A percentile compares a stretch with the other conserved stretches of the same genome.
These are phyloP conservation scores for Agrotis exclamationis DNA, from an alignment of 2,888 invertebrate genomes.

Conservation along the genomic window DNA sequence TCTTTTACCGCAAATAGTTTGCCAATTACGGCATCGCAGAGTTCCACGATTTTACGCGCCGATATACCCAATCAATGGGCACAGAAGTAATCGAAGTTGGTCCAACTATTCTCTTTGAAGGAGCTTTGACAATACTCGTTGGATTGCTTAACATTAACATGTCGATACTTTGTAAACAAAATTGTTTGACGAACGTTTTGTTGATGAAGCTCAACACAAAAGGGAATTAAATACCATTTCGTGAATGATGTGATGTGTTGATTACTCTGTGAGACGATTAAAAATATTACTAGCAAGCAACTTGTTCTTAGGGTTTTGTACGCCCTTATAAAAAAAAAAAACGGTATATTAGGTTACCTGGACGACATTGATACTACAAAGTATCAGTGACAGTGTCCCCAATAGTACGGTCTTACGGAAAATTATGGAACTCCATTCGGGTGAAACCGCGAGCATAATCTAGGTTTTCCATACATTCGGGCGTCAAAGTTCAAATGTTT, in stretches of 20 bases:
- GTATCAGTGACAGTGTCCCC: too few relatives aligned
- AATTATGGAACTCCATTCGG: too few relatives aligned
- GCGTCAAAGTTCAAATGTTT: too few relatives aligned
- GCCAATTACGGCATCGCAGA: constrained; percentile 25
- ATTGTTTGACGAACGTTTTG: not conserved
- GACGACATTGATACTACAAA: too few relatives aligned
- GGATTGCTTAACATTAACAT: constrained; percentile 33
- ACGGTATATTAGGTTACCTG: too few relatives aligned
- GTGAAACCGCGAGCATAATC: too few relatives aligned
- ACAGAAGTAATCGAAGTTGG: constrained; percentile 56
- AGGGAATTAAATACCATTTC: not conserved
- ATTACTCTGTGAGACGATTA: not conserved
- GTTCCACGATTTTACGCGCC: constrained; percentile 40
- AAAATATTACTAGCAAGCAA: too few relatives aligned
- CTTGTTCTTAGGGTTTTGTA: too few relatives aligned
- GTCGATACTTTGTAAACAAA: constrained; percentile 15
- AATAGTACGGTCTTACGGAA: too few relatives aligned
- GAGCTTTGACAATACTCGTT: constrained; percentile 27
- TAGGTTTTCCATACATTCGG: too few relatives aligned
- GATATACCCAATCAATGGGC: constrained; percentile 51
- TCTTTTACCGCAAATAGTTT: constrained; percentile 28
- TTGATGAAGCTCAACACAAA: not conserved
- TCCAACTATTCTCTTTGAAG: constrained; percentile 52
- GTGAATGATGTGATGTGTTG: not conserved
- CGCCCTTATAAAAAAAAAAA: too few relatives aligned